phyloP scores from a whole-genome alignment of 2,888 invertebrate genomes.

The Mimumesa dahlbomi region DNA sequence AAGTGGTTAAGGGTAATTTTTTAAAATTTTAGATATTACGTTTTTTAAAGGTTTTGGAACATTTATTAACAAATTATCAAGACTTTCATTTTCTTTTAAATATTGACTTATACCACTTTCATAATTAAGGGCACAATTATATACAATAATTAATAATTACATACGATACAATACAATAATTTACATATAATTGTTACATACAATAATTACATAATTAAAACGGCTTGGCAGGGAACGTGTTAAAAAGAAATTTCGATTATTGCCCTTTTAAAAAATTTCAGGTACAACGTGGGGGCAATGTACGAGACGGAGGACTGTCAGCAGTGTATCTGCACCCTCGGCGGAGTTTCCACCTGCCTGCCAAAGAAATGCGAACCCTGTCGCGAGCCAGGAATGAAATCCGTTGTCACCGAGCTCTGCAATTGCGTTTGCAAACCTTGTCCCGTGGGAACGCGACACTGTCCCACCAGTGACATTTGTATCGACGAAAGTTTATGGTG shows the following conservation, averaged over 20 bases:
- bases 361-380: constrained; percentile 87
- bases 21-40: too few species aligned
- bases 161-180: too few species aligned
- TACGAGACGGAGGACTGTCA: constrained; percentile 89
- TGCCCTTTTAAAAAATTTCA: constrained; percentile 72
- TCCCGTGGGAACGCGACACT: constrained; percentile 84
- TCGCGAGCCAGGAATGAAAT: constrained; percentile 82
- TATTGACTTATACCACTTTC: too few species aligned
- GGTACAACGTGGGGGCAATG: constrained; percentile 87
- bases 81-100: too few species aligned
- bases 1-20: too few species aligned
- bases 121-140: too few species aligned
- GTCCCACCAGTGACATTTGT: constrained; percentile 88
- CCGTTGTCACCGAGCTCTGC: constrained; percentile 84
- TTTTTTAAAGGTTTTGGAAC: too few species aligned
- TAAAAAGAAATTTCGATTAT: too few species aligned
- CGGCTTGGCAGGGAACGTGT: too few species aligned
- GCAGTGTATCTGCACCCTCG: constrained; percentile 89
- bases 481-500: constrained; percentile 88
- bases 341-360: constrained; percentile 87
- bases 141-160: too few species aligned
- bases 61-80: too few species aligned
- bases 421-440: constrained; percentile 89
- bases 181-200: background rate
- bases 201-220: background rate